These are phyloP conservation scores for Anseranas semipalmata DNA, from an alignment of 2,113 vertebrate species.

Conservation along the genomic window DNA sequence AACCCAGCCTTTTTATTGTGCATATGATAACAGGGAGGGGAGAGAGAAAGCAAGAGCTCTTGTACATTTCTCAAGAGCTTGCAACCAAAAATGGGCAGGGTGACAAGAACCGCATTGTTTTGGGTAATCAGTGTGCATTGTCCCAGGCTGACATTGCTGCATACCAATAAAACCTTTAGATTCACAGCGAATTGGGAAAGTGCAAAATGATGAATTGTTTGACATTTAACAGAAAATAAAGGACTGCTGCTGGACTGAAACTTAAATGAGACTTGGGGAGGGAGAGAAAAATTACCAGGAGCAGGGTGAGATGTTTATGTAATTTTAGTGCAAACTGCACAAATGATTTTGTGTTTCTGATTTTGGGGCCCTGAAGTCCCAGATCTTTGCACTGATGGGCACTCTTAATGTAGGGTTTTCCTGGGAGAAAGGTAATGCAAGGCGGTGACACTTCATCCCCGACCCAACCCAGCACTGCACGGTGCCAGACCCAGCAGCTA, in stretches of 20 bases:
- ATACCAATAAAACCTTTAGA: neutral
- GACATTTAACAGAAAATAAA: neutral
- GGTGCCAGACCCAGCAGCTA: neutral
- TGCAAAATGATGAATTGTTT: constrained; percentile 22
- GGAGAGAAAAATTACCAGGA: neutral
- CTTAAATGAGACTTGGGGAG: neutral
- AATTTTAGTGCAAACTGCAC: neutral
- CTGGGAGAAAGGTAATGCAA: neutral
- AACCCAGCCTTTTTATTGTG: neutral
- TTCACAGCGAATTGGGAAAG: neutral
- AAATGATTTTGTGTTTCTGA: neutral
- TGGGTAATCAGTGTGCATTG: neutral
- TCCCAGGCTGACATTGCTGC: neutral
- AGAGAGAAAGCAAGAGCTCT: neutral
- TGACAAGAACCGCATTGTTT: constrained; percentile 4
- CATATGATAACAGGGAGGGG: neutral
- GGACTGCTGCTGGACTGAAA: neutral
- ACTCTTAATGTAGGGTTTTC: neutral
- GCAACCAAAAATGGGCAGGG: neutral
- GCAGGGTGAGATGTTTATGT: neutral
- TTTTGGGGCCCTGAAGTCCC: neutral
- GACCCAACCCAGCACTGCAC: neutral
- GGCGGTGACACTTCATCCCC: neutral
- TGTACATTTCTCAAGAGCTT: neutral
- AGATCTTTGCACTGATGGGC: neutral